These are phyloP conservation scores for Phoenoteleia sp. DNA, from an alignment of 2,888 invertebrate genomes.

Conservation along the genomic window DNA sequence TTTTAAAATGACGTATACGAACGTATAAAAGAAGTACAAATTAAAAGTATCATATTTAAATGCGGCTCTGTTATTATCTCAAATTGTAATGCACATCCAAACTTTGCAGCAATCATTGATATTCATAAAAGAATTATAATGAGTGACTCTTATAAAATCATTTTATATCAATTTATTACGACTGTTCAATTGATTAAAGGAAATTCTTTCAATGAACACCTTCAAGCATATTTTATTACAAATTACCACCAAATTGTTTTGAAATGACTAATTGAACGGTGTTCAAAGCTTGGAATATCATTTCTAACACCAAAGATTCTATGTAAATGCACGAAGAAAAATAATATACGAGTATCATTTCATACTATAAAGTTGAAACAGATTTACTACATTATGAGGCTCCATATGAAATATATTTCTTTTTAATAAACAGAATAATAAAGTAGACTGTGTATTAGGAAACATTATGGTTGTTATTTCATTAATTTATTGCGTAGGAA, in stretches of 20 bases:
- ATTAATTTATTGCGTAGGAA: too few relatives aligned
- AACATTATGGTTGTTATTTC: too few relatives aligned
- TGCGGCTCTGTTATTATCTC: not conserved
- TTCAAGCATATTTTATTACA: conserved; percentile 7
- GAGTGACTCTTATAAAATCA: not conserved
- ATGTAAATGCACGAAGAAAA: too few relatives aligned
- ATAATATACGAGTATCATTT: too few relatives aligned
- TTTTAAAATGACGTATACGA: not conserved
- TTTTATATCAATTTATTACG: not conserved
- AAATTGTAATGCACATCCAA: not conserved
- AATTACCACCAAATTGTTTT: not conserved
- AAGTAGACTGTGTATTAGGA: too few relatives aligned
- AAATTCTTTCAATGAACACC: not conserved
- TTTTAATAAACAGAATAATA: too few relatives aligned
- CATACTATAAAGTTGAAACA: too few relatives aligned
- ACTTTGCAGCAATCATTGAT: not conserved
- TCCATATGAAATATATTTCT: too few relatives aligned
- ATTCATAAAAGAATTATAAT: not conserved
- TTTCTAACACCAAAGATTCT: not conserved
- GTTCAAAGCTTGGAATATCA: not conserved
- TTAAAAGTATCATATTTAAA: not conserved
- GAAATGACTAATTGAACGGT: not conserved
- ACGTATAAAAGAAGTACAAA: not conserved
- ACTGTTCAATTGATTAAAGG: not conserved
- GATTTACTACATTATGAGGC: too few relatives aligned